A percentile compares a stretch with the other conserved stretches of the same genome.
Evolutionary conservation across 2,888 invertebrate species (phyloP).

Genomic region (Drosophila planitibia): DNA sequence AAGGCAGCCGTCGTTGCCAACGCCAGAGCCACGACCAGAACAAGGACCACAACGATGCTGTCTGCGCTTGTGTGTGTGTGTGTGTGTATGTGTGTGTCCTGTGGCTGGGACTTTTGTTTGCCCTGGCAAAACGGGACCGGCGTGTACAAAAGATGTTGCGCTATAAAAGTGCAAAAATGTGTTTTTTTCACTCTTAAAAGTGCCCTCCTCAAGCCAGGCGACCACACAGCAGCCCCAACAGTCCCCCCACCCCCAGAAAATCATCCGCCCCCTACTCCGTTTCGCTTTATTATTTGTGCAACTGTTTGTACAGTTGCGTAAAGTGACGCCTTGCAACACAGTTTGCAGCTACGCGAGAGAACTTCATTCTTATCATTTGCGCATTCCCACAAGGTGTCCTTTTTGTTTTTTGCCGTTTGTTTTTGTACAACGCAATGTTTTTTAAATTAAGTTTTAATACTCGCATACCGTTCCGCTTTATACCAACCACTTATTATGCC

Average conservation of each 20-base stretch:
- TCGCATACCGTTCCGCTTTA: constrained; percentile 20
- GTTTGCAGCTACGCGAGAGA: constrained; percentile 29
- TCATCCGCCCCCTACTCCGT: not conserved
- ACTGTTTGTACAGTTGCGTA: constrained; percentile 80
- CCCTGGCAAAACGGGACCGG: constrained; percentile 27
- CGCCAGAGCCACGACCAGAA: constrained; percentile 45
- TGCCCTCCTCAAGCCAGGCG: constrained; percentile 30
- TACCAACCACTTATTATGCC: constrained; percentile 6
- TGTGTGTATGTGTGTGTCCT: constrained; percentile 31
- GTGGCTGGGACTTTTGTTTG: constrained; percentile 55
- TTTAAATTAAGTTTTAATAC: constrained; percentile 67
- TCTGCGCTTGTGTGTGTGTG: constrained; percentile 23
- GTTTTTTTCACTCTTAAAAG: constrained; percentile 72
- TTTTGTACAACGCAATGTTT: constrained; percentile 45
- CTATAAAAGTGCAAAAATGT: constrained; percentile 82
- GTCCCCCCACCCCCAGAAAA: not conserved
- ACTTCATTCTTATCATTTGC: constrained; percentile 32
- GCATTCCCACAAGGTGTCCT: constrained; percentile 23
- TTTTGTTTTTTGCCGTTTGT: not conserved
- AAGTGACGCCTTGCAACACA: constrained; percentile 58
- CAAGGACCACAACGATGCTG: constrained; percentile 28
- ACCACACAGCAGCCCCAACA: not conserved
- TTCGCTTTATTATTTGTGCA: constrained; percentile 63
- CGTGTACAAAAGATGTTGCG: constrained; percentile 77
- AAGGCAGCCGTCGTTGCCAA: constrained; percentile 63